phyloP scores from a whole-genome alignment of 2,113 vertebrate species.

The Sterna hirundo region DNA sequence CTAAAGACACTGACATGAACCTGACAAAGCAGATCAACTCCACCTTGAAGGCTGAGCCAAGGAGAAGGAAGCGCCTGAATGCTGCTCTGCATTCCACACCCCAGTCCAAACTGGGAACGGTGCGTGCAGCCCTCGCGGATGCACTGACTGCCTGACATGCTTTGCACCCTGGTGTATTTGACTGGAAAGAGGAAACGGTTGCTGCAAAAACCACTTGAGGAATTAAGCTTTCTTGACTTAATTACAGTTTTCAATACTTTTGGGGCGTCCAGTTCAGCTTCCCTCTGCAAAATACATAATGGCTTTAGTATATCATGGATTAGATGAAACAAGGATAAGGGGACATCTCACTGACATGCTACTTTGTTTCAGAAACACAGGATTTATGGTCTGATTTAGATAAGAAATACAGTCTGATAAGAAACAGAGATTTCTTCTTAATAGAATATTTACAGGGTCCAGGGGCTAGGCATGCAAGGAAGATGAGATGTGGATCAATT shows the following conservation, averaged over 20 bases:
- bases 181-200: background rate
- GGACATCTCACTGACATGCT: background rate
- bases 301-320: background rate
- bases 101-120: background rate
- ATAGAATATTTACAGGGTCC: conserved; percentile 20
- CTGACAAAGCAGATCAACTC: background rate
- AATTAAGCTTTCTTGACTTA: background rate
- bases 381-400: background rate
- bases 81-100: background rate
- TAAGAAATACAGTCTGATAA: conserved; percentile 1
- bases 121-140: background rate
- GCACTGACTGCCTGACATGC: background rate
- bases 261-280: background rate
- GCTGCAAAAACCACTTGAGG: background rate
- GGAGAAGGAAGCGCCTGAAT: background rate
- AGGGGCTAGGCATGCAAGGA: background rate
- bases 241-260: background rate
- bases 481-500: background rate
- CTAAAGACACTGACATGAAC: background rate
- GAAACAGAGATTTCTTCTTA: background rate
- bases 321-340: background rate
- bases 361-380: background rate
- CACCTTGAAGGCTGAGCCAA: background rate
- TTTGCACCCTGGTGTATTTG: background rate
- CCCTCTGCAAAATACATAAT: background rate